A percentile compares a stretch with the other conserved stretches of the same genome.
Conservation (phyloP, 2,797 vertebrate genomes). For the Oreortyx pictus region DNA sequence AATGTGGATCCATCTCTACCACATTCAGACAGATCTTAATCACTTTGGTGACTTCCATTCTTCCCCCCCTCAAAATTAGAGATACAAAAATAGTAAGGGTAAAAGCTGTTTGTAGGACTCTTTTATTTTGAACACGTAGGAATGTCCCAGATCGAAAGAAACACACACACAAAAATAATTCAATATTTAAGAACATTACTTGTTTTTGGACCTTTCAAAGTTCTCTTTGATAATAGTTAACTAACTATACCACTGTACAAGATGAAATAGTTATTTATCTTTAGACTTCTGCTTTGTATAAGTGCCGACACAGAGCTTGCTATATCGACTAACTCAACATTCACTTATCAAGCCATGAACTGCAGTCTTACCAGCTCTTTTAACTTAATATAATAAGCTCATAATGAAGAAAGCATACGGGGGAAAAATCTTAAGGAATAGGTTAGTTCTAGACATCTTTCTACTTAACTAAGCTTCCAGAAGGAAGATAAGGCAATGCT, state of each 20-base stretch:
- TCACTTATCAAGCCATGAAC: background rate
- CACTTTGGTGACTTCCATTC: background rate
- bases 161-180: background rate
- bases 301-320: background rate
- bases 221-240: background rate
- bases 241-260: background rate
- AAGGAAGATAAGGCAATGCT: background rate
- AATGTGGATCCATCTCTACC: conserved; percentile 30
- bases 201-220: background rate
- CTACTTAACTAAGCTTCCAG: background rate
- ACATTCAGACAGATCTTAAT: conserved; percentile 15
- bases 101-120: background rate
- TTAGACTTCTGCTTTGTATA: background rate
- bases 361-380: background rate
- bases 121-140: background rate
- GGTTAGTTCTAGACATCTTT: background rate
- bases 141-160: background rate
- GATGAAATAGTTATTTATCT: background rate
- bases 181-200: background rate
- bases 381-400: background rate
- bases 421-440: background rate
- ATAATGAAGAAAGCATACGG: background rate
- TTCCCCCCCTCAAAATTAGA: background rate
- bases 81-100: background rate
- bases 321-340: background rate